Conservation (phyloP, 2,113 vertebrate species). For the Tonatia bakeri region DNA sequence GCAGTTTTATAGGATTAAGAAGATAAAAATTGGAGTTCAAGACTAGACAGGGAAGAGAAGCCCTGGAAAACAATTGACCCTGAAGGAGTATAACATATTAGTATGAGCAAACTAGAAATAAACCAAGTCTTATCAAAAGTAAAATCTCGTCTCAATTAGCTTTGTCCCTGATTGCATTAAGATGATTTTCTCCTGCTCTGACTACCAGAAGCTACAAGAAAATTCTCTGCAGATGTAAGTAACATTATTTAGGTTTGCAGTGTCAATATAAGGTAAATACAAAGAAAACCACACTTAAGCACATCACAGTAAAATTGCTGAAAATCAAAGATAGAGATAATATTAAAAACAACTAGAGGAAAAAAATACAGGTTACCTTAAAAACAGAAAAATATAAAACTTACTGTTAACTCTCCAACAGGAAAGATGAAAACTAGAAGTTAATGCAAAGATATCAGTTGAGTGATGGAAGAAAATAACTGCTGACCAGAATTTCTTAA, state of each 20-base stretch:
- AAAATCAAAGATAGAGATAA: neutral
- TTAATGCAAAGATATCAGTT: neutral
- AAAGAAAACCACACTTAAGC: neutral
- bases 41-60: neutral
- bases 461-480: neutral
- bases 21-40: neutral
- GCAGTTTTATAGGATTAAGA: neutral
- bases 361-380: neutral
- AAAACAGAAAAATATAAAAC: neutral
- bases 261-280: neutral
- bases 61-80: neutral
- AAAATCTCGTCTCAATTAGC: neutral
- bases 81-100: neutral
- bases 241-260: neutral
- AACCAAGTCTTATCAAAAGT: neutral
- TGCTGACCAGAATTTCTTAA: neutral
- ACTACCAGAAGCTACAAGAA: neutral
- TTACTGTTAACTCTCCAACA: neutral
- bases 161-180: neutral
- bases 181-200: neutral
- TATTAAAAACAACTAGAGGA: neutral
- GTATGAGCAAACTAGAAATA: neutral
- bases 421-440: neutral
- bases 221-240: neutral
- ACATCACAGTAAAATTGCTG: neutral